Evolutionary conservation across 2,797 vertebrate genomes (phyloP).

Genomic region (Dicrostonyx torquatus): DNA sequence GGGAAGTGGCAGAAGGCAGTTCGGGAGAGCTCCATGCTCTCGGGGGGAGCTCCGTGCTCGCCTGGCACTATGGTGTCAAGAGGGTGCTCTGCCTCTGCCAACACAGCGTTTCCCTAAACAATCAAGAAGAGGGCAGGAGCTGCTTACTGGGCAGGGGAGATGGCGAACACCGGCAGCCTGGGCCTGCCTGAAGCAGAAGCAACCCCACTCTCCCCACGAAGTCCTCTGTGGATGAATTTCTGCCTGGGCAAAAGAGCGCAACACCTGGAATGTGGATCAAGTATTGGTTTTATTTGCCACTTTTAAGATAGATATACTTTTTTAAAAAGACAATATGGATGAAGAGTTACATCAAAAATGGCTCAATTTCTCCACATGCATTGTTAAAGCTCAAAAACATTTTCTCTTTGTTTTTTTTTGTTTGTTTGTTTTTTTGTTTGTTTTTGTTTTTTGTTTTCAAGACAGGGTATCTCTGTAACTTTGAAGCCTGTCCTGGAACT

Average conservation of each 20-base stretch:
- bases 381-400: not conserved
- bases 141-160: not conserved
- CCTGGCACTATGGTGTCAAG: not conserved
- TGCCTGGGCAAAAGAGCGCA: not conserved
- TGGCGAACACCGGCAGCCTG: not conserved
- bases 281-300: not conserved
- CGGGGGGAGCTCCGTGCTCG: not conserved
- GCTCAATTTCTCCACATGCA: not conserved
- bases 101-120: not conserved
- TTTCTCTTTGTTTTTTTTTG: not conserved
- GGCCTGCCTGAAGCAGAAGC: not conserved
- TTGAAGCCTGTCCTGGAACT: too few species aligned
- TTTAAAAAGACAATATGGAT: not conserved
- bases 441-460: not conserved
- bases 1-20: not conserved
- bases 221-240: not conserved
- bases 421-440: not conserved
- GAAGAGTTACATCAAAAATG: not conserved
- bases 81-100: not conserved
- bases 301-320: not conserved
- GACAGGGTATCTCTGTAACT: too few species aligned
- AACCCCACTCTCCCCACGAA: rapidly evolving
- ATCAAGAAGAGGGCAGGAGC: not conserved
- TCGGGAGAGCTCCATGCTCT: not conserved
- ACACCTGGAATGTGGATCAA: not conserved